Conservation (phyloP, 1,140 invertebrate genomes). For the Gonioctena quinquepunctata region DNA sequence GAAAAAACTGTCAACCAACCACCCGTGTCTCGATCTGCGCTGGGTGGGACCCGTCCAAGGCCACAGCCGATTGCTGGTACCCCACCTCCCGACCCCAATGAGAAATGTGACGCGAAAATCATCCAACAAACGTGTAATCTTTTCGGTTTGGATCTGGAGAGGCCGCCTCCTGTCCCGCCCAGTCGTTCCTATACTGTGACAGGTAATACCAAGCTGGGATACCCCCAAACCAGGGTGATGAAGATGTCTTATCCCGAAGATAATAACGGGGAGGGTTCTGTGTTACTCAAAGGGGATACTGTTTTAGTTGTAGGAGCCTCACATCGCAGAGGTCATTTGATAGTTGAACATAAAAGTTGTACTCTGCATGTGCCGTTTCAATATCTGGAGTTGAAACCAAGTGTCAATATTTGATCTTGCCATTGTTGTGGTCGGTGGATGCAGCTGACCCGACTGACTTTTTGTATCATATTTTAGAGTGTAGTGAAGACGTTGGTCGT, state of each 20-base stretch:
- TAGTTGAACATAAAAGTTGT: constrained; percentile 81
- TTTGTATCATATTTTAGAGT: not conserved
- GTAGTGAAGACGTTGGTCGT: not conserved
- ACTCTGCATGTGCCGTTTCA: constrained; percentile 86
- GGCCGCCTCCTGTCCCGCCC: constrained; percentile 87
- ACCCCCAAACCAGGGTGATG: constrained; percentile 90
- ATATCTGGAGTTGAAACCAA: constrained; percentile 76
- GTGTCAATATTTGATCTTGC: constrained; percentile 48
- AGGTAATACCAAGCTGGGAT: constrained; percentile 89
- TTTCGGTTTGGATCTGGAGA: constrained; percentile 86
- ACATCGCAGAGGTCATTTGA: constrained; percentile 75
- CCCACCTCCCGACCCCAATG: constrained; percentile 71
- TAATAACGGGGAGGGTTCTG: constrained; percentile 58
- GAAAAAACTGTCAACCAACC: constrained; percentile 45
- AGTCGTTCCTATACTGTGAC: constrained; percentile 87
- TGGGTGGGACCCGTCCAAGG: constrained; percentile 64
- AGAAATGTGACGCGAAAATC: constrained; percentile 83
- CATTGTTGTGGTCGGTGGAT: not conserved
- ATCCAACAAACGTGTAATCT: constrained; percentile 88
- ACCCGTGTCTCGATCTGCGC: constrained; percentile 21
- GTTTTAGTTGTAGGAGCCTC: constrained; percentile 84
- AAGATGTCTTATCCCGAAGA: constrained; percentile 81
- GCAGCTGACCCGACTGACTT: not conserved
- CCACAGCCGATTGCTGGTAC: constrained; percentile 89
- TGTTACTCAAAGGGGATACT: constrained; percentile 77